Evolutionary conservation across 2,888 invertebrate species (phyloP), one percentile per base, ranked within the genome.

Genomic region (Atrina japonica): DNA sequence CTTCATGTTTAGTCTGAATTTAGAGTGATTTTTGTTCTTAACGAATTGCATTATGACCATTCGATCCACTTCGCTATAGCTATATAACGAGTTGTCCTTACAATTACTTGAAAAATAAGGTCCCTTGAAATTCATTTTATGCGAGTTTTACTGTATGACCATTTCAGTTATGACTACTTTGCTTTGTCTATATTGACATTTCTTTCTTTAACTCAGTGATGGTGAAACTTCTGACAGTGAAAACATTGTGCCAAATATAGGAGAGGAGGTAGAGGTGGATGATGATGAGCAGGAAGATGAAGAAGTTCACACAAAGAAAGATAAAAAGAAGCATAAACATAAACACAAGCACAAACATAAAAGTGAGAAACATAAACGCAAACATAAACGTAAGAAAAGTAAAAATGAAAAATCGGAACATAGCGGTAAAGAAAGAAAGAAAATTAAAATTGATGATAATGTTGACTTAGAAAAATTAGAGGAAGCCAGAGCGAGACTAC

Each of bases 321-420:
- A 86, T 29, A 87, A 88, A 66, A 83, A 88, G 64, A 88, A 87
- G 66, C 86, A 83, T 23, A 88, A 86, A 65, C 84, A 85, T 64
- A 87, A 87, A 77, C 93, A 94, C 88, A 93, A 93, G 85, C 92
- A 92, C 47, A 63, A 63, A 30, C 72, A 73, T 53, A 73, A 68
- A 23, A 73, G 73, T 23, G 80, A 83, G 40, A 84, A 83, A 53
- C 81, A 81, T 41, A 82, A 82, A 25, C 80, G 83, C 59, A 86
- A 84, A 70, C 83, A 83, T 55, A 88, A 88, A 63, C 80, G 84
- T 59, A 87, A 88, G 70, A 86, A 86, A 63, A 85, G 83, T 53
- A 82, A 81, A 75, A 72, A 63, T 14, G 59, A 75, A 27, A 77
- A 71, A 56, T 41, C 68, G 14, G 75, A 70, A 11, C 50, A 68